Percentiles rank a stretch among this genome's conserved stretches.
Evolutionary conservation across 2,113 vertebrate genomes (phyloP).

Genomic region (Nibea coibor): DNA sequence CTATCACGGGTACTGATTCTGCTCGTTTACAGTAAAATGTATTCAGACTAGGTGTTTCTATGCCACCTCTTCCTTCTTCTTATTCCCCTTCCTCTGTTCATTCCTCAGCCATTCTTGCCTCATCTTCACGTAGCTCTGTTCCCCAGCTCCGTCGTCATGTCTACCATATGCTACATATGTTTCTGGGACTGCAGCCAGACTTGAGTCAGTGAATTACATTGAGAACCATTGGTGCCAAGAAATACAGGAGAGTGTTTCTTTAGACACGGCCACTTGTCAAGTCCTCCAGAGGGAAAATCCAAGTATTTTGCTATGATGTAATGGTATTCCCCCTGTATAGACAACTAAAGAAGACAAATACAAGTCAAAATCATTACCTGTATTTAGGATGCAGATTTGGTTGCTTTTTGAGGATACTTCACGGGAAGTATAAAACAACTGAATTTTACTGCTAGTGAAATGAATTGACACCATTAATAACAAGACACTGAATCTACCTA

Average conservation of each 20-base stretch:
- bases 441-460: constrained; percentile 14
- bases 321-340: constrained; percentile 53
- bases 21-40: not conserved
- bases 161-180: constrained; percentile 61
- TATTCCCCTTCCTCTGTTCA: not conserved
- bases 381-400: not conserved
- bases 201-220: constrained; percentile 65
- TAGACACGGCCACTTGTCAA: constrained; percentile 53
- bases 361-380: not conserved
- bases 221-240: constrained; percentile 60
- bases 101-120: constrained; percentile 1
- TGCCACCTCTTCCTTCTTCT: not conserved
- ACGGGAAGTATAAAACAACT: constrained; percentile 7
- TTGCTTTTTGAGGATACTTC: not conserved
- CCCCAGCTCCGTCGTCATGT: constrained; percentile 38
- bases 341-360: not conserved
- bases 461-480: not conserved
- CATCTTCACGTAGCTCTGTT: constrained; percentile 15
- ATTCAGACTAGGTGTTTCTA: not conserved
- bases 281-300: constrained; percentile 47
- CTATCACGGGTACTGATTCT: not conserved
- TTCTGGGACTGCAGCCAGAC: constrained; percentile 63
- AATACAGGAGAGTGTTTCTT: constrained; percentile 50
- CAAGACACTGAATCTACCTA: not conserved
- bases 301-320: constrained; percentile 61